Percentiles rank a stretch among this genome's conserved stretches.
Evolutionary conservation across 2,113 vertebrate species (phyloP).

Genomic region (Otocyon megalotis): DNA sequence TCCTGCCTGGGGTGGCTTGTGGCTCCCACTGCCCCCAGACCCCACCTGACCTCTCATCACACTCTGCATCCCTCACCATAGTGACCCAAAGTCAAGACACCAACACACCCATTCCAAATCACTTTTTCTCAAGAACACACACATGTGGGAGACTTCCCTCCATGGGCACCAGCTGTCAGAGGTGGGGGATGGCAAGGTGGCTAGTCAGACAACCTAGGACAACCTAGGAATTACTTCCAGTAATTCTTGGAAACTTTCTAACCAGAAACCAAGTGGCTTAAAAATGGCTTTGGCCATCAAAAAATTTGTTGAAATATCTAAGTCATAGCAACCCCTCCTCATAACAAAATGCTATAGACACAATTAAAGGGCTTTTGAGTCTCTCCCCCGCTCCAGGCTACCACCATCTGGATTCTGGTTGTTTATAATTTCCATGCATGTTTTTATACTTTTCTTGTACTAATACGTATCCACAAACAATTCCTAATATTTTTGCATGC

Average conservation of each 20-base stretch:
- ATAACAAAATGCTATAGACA: neutral
- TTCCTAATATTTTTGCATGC: neutral
- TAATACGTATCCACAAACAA: neutral
- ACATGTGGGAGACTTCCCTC: fast-evolving
- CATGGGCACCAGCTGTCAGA: neutral
- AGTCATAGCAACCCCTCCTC: too few relatives aligned
- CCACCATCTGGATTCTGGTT: neutral
- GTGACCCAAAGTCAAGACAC: neutral
- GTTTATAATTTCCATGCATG: neutral
- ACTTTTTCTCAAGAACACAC: neutral
- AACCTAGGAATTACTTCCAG: too few relatives aligned
- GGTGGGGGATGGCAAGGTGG: fast-evolving
- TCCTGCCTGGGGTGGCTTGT: neutral
- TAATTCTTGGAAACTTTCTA: neutral
- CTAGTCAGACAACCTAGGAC: neutral
- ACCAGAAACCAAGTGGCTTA: neutral
- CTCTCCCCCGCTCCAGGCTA: too few relatives aligned
- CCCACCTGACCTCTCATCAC: neutral
- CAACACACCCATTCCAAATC: neutral
- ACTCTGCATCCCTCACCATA: neutral
- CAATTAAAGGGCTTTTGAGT: neutral
- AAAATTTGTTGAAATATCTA: neutral
- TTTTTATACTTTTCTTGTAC: neutral
- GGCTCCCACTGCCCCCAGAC: neutral
- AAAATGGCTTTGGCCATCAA: neutral